Base-by-base conservation (phyloP, 2,113 vertebrate species). In the Ailuropoda melanoleuca region DNA sequence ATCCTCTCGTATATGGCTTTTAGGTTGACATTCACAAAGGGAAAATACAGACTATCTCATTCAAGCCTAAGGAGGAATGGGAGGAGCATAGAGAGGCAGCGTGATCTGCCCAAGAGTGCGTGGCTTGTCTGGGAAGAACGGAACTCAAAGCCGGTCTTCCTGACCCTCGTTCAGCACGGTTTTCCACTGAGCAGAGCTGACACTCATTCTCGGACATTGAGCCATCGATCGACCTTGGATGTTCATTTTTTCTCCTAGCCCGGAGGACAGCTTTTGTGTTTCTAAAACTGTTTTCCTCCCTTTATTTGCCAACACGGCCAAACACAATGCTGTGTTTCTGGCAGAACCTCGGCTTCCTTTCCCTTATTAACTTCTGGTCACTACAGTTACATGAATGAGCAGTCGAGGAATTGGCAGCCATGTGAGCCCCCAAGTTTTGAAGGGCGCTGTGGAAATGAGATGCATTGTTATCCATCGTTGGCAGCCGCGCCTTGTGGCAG, bases 211-310 rank as follows among this genome's bases (percentile, higher is more conserved):
- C 60, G 26, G 60, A 43, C 68, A 37, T 34, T 3, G 23, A 77
- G 55, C 78, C 21, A 0, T 23, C 18, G 72, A 0, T 23, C 18
- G 72, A 46, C 72, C 64, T 62, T 14, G 5, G 14, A 46, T 37
- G 39, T n/a, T 66, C 72, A 6, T 91, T 92, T 70, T 62, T 50
- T 83, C 66, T 64, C 77, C 43, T 21, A 14, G 43, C 82, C 53
- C 85, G 21, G 72, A 77, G 83, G 78, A 62, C 78, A 75, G 88
- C 74, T 86, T 83, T 91, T 94, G 56, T 82, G 72, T 90, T 96
- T 77, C 74, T 92, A n/a, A 66, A 96, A 29, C 46, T 39, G 53
- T 70, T 88, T 60, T 48, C 31, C 13, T 83, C 50, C 3, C 34
- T 80, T 43, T 70, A 34, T 87, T 92, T 95, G 87, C 87, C 81